Evolutionary conservation across 2,113 vertebrate genomes (phyloP).

Genomic region (Sula dactylatra): DNA sequence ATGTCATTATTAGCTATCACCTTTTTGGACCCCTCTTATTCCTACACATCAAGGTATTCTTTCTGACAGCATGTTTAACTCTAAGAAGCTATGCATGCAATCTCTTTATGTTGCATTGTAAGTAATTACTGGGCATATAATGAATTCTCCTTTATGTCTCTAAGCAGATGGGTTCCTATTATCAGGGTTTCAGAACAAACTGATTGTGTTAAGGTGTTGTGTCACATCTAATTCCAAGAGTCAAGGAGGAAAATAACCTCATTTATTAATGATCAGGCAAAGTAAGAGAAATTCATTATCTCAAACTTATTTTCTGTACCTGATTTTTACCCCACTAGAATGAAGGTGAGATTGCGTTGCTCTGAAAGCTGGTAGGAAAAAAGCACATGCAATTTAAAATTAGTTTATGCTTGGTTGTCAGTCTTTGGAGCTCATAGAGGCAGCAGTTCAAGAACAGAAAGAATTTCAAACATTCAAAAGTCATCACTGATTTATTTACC

Average conservation of each 20-base stretch:
- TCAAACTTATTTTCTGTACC: constrained; percentile 12
- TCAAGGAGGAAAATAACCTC: constrained; percentile 57
- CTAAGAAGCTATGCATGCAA: constrained; percentile 11
- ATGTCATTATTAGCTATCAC: not conserved
- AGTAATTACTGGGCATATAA: constrained; percentile 53
- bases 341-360: not conserved
- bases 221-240: constrained; percentile 59
- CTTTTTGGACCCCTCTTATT: constrained; percentile 1
- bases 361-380: not conserved
- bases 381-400: constrained; percentile 5
- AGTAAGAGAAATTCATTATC: constrained; percentile 55
- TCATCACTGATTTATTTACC: not conserved
- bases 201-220: constrained; percentile 55
- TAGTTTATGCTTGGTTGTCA: not conserved
- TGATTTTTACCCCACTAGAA: not conserved
- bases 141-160: constrained; percentile 53
- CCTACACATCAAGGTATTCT: not conserved
- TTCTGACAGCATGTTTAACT: constrained; percentile 32
- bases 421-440: not conserved
- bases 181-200: constrained; percentile 51
- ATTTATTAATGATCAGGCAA: constrained; percentile 55
- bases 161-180: constrained; percentile 63
- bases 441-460: not conserved
- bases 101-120: constrained; percentile 40
- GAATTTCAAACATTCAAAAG: not conserved